Base-by-base conservation (phyloP, 1,140 invertebrate genomes). In the Neuroterus valhalla region DNA sequence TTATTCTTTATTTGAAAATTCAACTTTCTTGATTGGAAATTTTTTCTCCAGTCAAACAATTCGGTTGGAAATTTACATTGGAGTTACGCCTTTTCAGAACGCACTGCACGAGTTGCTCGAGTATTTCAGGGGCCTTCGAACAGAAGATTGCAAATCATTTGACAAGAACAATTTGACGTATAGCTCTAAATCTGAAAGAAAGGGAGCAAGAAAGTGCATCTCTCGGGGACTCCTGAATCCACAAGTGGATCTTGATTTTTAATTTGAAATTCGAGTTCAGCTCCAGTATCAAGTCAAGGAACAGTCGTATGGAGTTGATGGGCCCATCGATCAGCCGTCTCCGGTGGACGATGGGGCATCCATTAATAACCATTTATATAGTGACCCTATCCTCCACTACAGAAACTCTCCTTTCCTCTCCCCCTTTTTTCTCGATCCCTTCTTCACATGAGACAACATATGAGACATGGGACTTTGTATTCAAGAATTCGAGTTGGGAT, bases 311-410 rank as follows among this genome's bases (percentile, higher is more conserved):
- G 52, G 15, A 52, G 19, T 62, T 52, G 70, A 71, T 50, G 70
- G 48, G 70, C 50, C 26, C 70, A 71, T 71, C 52, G 70, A 71
- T 71, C 70, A 71, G 70, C 17, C 48, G 46, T 71, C 70, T 44
- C 50, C 31, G 50, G 46, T 71, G 70, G 38, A 62, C 48, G 70
- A 62, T 71, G 70, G 70, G 45, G 52, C 48, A 62, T 71, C 70
- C 70, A 71, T 71, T 71, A 71, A 71, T 71, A 71, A 71, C 70
- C 70, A 70, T 71, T 75, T 68, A 38, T 62, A 68, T 26, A 15
- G 66, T 68, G 43, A 17, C 45, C 66, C 66, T n/a, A 38, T 21
- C 17, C 62, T 45, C 31, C 19, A 26, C 26, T 71, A 12, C 26
- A 66, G 42, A 66, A 15, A n/a, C 43, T 70, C 68, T 17, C 26